phyloP scores from a whole-genome alignment of 2,888 invertebrate genomes.

The Temnothorax rugatulus region DNA sequence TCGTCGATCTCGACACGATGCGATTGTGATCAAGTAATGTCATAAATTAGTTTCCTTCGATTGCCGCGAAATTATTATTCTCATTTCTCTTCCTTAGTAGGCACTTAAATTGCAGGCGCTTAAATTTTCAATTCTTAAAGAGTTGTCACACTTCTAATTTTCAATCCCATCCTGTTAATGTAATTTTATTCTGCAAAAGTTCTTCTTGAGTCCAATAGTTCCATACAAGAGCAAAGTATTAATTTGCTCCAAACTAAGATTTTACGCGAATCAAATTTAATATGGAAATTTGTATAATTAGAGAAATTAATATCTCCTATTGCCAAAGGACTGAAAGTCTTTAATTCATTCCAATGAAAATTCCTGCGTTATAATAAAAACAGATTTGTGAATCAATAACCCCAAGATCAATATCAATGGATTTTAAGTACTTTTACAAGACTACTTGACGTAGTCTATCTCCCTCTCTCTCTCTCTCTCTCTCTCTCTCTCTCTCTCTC shows the following conservation, averaged over 20 bases:
- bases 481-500: too few relatives aligned
- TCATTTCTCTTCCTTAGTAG: background rate
- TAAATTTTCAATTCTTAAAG: background rate
- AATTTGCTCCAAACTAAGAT: background rate
- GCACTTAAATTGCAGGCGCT: background rate
- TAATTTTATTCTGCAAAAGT: background rate
- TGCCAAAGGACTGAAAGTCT: background rate
- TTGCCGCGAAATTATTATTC: background rate
- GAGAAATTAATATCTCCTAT: background rate
- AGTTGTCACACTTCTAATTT: slow-evolving; percentile 1
- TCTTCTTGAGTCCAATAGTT: background rate
- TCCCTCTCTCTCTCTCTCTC: too few relatives aligned
- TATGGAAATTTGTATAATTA: background rate
- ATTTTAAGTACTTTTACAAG: background rate
- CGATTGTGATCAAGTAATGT: background rate
- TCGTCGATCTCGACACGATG: slow-evolving; percentile 11
- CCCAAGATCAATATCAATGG: background rate
- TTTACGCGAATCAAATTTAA: slow-evolving; percentile 3
- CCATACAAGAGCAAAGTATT: background rate
- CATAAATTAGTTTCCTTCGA: background rate
- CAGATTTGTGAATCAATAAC: background rate
- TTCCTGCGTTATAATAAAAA: background rate
- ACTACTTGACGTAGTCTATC: background rate
- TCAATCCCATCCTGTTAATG: background rate
- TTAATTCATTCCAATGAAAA: background rate